Conservation (phyloP, 2,797 vertebrate species). For the Ambastaia sidthimunki region DNA sequence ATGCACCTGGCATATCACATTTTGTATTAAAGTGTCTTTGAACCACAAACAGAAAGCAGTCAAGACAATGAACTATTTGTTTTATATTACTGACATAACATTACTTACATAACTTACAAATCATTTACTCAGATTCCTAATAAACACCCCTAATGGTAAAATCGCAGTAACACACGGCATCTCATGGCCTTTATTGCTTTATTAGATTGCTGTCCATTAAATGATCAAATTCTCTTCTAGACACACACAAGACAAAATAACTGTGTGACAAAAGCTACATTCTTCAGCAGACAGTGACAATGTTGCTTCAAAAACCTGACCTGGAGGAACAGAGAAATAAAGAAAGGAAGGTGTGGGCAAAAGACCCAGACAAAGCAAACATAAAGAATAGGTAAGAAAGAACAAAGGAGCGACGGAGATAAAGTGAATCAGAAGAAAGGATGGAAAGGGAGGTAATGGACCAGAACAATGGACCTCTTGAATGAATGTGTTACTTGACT, state of each 20-base stretch:
- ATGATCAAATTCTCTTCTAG: background rate
- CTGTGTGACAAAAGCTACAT: conserved; percentile 52
- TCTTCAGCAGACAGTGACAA: background rate
- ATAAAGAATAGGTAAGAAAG: conserved; percentile 43
- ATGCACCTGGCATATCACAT: too few relatives aligned
- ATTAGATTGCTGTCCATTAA: background rate
- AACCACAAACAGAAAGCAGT: too few relatives aligned
- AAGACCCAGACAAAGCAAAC: conserved; percentile 37
- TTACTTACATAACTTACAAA: too few relatives aligned
- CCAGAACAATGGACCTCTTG: conserved; percentile 36
- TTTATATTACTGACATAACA: too few relatives aligned
- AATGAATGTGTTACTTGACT: conserved; percentile 46
- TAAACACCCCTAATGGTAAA: too few relatives aligned
- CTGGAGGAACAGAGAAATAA: conserved; percentile 28
- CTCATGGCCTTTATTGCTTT: too few relatives aligned
- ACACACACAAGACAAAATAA: conserved; percentile 36
- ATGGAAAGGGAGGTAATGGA: conserved; percentile 29
- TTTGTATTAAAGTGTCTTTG: too few relatives aligned
- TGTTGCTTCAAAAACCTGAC: conserved; percentile 26
- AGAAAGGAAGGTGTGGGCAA: conserved; percentile 33
- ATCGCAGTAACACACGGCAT: too few relatives aligned
- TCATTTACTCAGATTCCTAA: too few relatives aligned
- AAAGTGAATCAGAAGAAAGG: conserved; percentile 26
- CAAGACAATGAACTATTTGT: too few relatives aligned
- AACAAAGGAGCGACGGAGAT: conserved; percentile 33